These are phyloP conservation scores for Chironomus tentans DNA, from an alignment of 2,888 invertebrate species.

Conservation along the genomic window DNA sequence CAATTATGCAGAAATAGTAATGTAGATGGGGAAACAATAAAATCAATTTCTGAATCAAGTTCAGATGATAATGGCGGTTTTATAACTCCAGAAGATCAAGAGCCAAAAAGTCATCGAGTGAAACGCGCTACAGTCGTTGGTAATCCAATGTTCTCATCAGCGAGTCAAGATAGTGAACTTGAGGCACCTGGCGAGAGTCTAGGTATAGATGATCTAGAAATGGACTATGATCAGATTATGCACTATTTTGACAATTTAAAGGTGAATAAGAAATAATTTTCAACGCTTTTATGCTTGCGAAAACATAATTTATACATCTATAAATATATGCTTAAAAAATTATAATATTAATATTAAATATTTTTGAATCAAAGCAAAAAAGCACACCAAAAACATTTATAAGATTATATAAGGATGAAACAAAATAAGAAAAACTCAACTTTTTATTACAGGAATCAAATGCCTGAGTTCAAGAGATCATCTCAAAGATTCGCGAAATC, in stretches of 20 bases:
- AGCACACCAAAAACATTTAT: neutral
- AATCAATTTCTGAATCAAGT: conserved; percentile 29
- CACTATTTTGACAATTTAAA: conserved; percentile 97
- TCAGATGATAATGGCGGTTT: conserved; percentile 35
- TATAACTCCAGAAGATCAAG: conserved; percentile 32
- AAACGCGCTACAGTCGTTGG: conserved; percentile 79
- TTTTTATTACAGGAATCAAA: conserved; percentile 66
- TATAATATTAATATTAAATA: too few relatives aligned
- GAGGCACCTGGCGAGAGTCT: conserved; percentile 51
- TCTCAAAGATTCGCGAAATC: conserved; percentile 73
- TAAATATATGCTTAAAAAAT: neutral
- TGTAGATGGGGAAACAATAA: neutral
- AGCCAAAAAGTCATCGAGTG: conserved; percentile 43
- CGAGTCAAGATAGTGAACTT: conserved; percentile 43
- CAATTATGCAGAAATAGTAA: neutral
- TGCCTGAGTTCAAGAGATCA: conserved; percentile 83
- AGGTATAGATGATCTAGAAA: conserved; percentile 74
- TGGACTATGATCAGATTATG: conserved; percentile 98
- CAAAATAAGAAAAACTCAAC: conserved; percentile 24
- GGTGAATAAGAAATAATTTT: conserved; percentile 45
- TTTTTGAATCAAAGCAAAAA: too few relatives aligned
- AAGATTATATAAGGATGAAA: too few relatives aligned
- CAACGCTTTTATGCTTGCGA: neutral
- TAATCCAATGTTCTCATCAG: conserved; percentile 73
- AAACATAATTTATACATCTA: neutral